Evolutionary conservation across 2,797 vertebrate genomes (phyloP).

Genomic region (Smutsia temminckii): DNA sequence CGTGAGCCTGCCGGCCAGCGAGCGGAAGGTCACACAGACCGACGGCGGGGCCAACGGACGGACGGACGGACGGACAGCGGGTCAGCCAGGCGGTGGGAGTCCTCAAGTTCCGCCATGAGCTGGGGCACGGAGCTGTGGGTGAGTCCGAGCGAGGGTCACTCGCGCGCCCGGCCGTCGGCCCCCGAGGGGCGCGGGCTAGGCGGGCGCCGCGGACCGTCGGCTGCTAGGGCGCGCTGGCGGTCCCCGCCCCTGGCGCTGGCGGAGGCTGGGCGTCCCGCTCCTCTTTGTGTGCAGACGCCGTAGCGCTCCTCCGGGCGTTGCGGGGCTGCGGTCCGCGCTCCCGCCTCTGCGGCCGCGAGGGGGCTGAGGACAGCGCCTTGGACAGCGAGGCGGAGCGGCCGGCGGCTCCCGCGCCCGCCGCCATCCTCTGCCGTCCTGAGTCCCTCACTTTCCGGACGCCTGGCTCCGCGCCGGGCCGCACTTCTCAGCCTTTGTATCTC

Average conservation of each 20-base stretch:
- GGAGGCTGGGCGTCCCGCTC: background rate
- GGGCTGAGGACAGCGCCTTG: background rate
- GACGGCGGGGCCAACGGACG: slow-evolving; percentile 3
- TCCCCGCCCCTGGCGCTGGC: background rate
- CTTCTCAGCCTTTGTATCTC: slow-evolving; percentile 63
- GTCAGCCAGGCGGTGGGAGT: background rate
- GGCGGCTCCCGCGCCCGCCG: background rate
- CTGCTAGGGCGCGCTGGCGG: background rate
- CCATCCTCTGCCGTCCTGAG: background rate
- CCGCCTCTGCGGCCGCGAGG: background rate
- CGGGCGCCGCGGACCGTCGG: background rate
- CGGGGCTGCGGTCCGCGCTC: background rate
- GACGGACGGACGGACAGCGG: background rate
- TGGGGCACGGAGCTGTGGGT: slow-evolving; percentile 85
- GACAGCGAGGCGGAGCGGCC: background rate
- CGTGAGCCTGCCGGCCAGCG: background rate
- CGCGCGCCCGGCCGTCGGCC: too few species aligned
- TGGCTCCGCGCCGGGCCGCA: background rate
- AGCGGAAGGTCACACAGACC: background rate
- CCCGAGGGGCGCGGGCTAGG: background rate
- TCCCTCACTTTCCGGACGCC: slow-evolving; percentile 16
- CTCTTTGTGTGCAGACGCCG: slow-evolving; percentile 67
- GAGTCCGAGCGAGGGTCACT: slow-evolving; percentile 56
- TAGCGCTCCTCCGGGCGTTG: background rate
- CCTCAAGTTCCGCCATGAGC: slow-evolving; percentile 79